Conservation (phyloP, 2,888 invertebrate genomes). For the Dexiosoma caninum region DNA sequence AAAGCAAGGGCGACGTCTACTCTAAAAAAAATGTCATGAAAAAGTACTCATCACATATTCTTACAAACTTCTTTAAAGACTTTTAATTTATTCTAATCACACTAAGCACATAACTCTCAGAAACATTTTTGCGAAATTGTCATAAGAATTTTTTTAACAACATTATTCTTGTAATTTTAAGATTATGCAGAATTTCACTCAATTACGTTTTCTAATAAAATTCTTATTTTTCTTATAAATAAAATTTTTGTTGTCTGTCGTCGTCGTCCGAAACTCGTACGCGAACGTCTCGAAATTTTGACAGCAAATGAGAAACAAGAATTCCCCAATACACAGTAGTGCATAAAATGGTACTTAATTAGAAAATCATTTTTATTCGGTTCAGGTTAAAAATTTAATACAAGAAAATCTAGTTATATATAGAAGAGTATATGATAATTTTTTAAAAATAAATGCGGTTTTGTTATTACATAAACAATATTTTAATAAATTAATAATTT, state of each 20-base stretch:
- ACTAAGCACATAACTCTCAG: background rate
- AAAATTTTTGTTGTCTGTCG: slow-evolving; percentile 35
- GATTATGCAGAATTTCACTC: slow-evolving; percentile 21
- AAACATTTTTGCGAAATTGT: slow-evolving; percentile 5
- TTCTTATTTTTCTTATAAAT: slow-evolving; percentile 25
- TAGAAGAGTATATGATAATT: too few species aligned
- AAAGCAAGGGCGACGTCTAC: slow-evolving; percentile 61
- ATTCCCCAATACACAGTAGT: slow-evolving; percentile 7
- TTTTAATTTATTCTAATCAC: slow-evolving; percentile 5
- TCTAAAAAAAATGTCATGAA: slow-evolving; percentile 51
- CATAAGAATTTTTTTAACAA: background rate
- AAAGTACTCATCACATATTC: slow-evolving; percentile 25
- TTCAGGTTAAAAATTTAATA: too few species aligned
- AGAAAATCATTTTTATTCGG: too few species aligned
- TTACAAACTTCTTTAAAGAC: slow-evolving; percentile 18
- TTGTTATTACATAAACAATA: too few species aligned
- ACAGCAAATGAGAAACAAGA: slow-evolving; percentile 64
- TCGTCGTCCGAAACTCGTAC: slow-evolving; percentile 52
- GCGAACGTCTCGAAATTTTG: slow-evolving; percentile 64
- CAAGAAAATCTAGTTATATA: too few species aligned
- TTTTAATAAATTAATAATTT: too few species aligned
- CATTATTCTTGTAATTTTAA: background rate
- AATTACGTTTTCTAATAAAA: slow-evolving; percentile 42
- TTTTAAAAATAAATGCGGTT: too few species aligned
- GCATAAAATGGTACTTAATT: slow-evolving; percentile 10